Evolutionary conservation across 1,140 invertebrate genomes (phyloP), one percentile per base, ranked within the genome.

Genomic region (Diorhabda elongata): DNA sequence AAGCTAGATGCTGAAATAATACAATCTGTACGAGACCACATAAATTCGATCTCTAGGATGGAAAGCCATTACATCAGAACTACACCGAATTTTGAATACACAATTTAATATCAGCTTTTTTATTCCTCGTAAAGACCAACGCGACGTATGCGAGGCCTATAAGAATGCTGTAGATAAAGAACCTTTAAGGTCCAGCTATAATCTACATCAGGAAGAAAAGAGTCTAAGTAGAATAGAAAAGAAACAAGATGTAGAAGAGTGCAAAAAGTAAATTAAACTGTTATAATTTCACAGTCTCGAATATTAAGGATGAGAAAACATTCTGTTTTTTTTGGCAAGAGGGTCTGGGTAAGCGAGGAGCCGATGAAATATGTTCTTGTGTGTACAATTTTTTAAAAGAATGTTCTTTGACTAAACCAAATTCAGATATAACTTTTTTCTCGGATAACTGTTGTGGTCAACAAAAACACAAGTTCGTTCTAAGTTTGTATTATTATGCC

Each of bases 261-360:
- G 43, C 8, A 11, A 47, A 70, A 64, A 75, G 69, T 9, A 81
- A 78, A 71, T 67, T 85, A 5, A 75, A 77, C 68, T 74, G 80
- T n/a, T 83, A 80, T 61, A 84, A 84, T 76, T 82, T 82, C 58
- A 84, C 78, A 6, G 68, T 84, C 59, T 61, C 68, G 42, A 68
- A 72, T 47, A 69, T 66, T 44, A 6, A 42, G 8, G 78, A 68
- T 45, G 61, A 72, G 5, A 70, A 74, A 68, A 75, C 74, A 9
- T 66, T 64, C 42, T 83, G 82, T 66, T 82, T 77, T 74, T 83
- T 58, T 42, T 85, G 83, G 82, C 73, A 82, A 74, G 81, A 85
- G 81, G 83, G 73, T 5, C 71, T 80, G 58, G 83, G 74, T 8
- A 78, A 80, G 44, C 74, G 81, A 65, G 81, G 79, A 4, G 75